A percentile compares a stretch with the other conserved stretches of the same genome.
Evolutionary conservation across 2,113 vertebrate genomes (phyloP).

Genomic region (Sarotherodon lohbergeri): DNA sequence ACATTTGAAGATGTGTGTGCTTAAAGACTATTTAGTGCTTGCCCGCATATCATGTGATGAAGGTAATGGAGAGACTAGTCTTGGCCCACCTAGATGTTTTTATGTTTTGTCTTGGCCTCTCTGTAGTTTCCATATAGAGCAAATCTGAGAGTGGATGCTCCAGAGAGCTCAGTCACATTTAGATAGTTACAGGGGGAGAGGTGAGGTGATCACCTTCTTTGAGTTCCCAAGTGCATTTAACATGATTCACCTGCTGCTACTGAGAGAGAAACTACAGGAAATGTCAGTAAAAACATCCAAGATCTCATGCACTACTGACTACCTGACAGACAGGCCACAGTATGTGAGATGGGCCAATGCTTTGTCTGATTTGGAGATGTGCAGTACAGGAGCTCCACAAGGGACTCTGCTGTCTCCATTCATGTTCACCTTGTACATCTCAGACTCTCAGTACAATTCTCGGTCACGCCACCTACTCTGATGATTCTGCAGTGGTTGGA

Average conservation of each 20-base stretch:
- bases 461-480: background rate
- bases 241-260: background rate
- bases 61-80: background rate
- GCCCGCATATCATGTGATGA: background rate
- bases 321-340: background rate
- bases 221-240: background rate
- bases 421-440: background rate
- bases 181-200: background rate
- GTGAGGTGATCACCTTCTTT: background rate
- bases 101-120: background rate
- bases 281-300: background rate
- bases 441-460: background rate
- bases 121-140: background rate
- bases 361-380: background rate
- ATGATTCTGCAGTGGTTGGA: background rate
- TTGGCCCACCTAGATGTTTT: background rate
- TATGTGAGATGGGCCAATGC: background rate
- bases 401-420: background rate
- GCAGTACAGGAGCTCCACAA: background rate
- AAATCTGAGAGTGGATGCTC: background rate
- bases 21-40: background rate
- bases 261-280: background rate
- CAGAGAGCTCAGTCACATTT: background rate
- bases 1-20: background rate
- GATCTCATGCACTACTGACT: background rate